Evolutionary conservation across 2,113 vertebrate species (phyloP), one percentile per base, ranked within the genome.

Genomic region (Hippocampus comes): DNA sequence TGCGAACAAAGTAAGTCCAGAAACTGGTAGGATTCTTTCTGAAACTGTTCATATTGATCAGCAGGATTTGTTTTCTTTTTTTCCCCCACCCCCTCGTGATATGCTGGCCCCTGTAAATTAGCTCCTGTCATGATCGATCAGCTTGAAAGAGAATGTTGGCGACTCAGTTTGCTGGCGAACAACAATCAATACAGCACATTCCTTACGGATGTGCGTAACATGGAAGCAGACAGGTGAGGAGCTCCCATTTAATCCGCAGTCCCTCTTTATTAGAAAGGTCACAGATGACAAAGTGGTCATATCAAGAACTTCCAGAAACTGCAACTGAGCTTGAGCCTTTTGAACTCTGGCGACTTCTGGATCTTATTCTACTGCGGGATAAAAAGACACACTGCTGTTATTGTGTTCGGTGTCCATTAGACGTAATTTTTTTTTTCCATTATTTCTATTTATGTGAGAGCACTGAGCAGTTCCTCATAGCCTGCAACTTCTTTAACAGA

Each of bases 111-210:
- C 23, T 3, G 64, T 23, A 15, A 66, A 66, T 46, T 38, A 38
- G 23, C 18, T 65, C n/a, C n/a, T 38, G 64, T 25, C 43, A 25
- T 27, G 64, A 66, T 66, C 23, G 64, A 66, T 66, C 42, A 48
- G 43, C 64, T 66, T 25, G 42, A 66, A 23, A 27, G 42, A 27
- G 21, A 25, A 27, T 48, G 64, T 18, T 17, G 64, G 43, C 27
- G 64, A 48, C 64, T 46, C 63, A 23, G 41, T 25, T 66, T 27
- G 23, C 14, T 8, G 27, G 8, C 3, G 14, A 49, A 27, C 42
- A 66, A 66, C 64, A 66, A 66, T 66, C 64, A 48, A 66, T 66
- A 66, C 25, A 3, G 14, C 43, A 6, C 23, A 1, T 66, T 66
- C 10, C 43, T 66, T 66, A 30, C 34, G 27, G 25, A 25, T 48